phyloP scores from a whole-genome alignment of 2,888 invertebrate species.

The Parnassius apollo region DNA sequence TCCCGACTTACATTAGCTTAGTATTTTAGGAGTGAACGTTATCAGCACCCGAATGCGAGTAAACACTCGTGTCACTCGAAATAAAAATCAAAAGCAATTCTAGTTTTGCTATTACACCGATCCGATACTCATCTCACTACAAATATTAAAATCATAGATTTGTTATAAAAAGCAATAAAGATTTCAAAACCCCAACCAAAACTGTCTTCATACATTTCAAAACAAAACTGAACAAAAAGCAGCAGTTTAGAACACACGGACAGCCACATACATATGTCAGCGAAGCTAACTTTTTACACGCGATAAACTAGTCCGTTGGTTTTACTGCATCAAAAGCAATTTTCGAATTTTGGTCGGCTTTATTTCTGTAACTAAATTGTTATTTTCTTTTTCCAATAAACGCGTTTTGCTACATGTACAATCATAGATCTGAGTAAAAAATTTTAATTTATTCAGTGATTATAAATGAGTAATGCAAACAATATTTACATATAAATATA shows the following conservation, averaged over 20 bases:
- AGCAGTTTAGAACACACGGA: background rate
- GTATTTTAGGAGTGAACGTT: no score
- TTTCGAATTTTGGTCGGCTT: constrained; percentile 5
- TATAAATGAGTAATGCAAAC: background rate
- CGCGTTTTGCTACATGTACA: background rate
- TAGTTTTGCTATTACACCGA: no score
- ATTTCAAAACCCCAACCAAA: background rate
- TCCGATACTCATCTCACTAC: no score
- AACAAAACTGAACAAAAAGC: background rate
- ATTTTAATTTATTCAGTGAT: constrained; percentile 1
- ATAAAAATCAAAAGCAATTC: no score
- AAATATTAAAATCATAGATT: no score
- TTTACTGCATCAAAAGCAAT: constrained; percentile 12
- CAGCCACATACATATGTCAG: background rate
- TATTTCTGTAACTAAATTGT: constrained; percentile 4
- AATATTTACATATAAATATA: no score
- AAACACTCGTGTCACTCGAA: no score
- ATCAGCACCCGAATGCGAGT: no score
- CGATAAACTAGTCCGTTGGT: background rate
- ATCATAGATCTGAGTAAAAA: background rate
- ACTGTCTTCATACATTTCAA: background rate
- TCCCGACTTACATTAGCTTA: no score
- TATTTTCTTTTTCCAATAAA: constrained; percentile 4
- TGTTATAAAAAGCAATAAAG: background rate
- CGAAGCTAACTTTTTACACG: constrained; percentile 2